Evolutionary conservation across 2,113 vertebrate species (phyloP), one percentile per base, ranked within the genome.

Genomic region (Indicator maculatus): DNA sequence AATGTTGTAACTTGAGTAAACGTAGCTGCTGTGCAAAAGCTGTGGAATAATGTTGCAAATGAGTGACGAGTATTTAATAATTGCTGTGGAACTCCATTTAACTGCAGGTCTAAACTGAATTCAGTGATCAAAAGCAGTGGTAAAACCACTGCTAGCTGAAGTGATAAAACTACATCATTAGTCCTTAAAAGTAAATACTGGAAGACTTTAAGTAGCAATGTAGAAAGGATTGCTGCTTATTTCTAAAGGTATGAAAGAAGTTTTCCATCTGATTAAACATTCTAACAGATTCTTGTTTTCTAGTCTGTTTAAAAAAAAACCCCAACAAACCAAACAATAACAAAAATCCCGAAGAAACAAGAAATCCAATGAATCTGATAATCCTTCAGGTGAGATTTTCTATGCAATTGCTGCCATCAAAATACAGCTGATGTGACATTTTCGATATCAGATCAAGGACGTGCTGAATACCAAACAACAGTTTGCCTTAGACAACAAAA

Each of bases 401-500:
- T 71, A 16, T 50, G 83, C 58, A 88, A 75, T 3, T 45, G 27
- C 36, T 88, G 64, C 18, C 75, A 91, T 72, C 53, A 75, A 93
- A 96, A 93, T 83, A 83, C 11, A 94, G 85, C 69, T 93, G 69
- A 95, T 71, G 39, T 11, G 21, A 56, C 61, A 58, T 95, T 90
- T 64, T 16, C 72, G 38, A 16, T 52, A 91, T 9, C 33, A 86
- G 52, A 83, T 58, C 80, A 86, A 90, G 73, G 80, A 58, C 47
- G 7, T 63, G 20, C 79, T 18, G 47, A 90, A 61, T 64, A 86
- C 12, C 27, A 83, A 91, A 83, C 63, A 91, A 89, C 16, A 67
- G 47, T 72, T 58, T 89, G 79, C 67, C 59, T 83, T 75, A 90
- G 71, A 93, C 55, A 85, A 89, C 76, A 96, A 83, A 93, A 91